Percentiles rank a stretch among this genome's conserved stretches.
These are phyloP conservation scores for Narcine bancroftii DNA, from an alignment of 2,113 vertebrate genomes.

Conservation along the genomic window DNA sequence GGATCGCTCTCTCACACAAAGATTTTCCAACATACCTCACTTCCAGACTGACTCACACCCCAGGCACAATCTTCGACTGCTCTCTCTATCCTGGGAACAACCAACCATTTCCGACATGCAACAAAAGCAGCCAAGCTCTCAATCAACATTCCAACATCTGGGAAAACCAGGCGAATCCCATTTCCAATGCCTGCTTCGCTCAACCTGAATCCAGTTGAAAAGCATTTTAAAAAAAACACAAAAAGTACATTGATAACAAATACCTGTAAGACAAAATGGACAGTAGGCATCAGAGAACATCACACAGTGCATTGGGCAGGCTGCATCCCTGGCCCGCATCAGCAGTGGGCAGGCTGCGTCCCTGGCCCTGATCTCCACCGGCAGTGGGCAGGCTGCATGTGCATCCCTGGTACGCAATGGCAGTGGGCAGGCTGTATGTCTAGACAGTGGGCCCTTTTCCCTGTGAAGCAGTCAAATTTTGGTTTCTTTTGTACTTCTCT, in stretches of 20 bases:
- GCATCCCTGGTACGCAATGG: too few species aligned
- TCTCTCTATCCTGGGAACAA: constrained; percentile 42
- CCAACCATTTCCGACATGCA: constrained; percentile 51
- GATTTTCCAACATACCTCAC: not conserved
- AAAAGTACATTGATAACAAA: not conserved
- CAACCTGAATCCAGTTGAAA: constrained; percentile 52
- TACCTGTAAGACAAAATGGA: too few species aligned
- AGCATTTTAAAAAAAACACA: constrained; percentile 38
- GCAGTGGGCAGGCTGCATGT: not conserved
- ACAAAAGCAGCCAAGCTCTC: constrained; percentile 48
- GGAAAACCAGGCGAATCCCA: constrained; percentile 53
- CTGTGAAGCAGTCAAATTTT: too few species aligned
- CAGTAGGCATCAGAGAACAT: not conserved
- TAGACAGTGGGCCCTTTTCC: too few species aligned
- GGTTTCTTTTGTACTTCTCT: too few species aligned
- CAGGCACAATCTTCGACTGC: constrained; percentile 30
- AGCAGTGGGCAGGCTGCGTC: not conserved
- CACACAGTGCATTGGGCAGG: not conserved
- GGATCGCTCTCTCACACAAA: not conserved
- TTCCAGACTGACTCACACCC: not conserved
- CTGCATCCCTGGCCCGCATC: not conserved
- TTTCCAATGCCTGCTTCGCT: constrained; percentile 52
- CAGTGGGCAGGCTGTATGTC: too few species aligned
- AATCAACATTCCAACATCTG: constrained; percentile 54
- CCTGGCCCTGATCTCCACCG: not conserved